Conservation (phyloP, 2,113 vertebrate species). For the Tetraodon nigroviridis region DNA sequence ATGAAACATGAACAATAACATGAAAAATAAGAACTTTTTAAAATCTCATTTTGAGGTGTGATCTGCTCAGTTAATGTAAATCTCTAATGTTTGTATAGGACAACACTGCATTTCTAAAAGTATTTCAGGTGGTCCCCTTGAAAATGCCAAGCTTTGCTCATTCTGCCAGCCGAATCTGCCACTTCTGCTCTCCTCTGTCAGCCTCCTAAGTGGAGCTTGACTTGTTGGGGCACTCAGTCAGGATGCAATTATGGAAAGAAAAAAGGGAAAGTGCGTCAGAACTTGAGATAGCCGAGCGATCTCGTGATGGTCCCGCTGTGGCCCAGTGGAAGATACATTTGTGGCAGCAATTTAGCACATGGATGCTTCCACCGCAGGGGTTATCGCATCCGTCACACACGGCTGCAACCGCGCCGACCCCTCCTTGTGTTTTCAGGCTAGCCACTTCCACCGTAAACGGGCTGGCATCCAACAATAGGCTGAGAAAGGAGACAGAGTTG, state of each 20-base stretch:
- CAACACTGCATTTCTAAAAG: too few species aligned
- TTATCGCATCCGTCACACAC: conserved; percentile 68
- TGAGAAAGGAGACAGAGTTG: conserved; percentile 18
- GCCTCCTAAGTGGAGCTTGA: conserved; percentile 21
- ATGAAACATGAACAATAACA: too few species aligned
- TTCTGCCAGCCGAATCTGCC: neutral
- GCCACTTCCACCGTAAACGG: conserved; percentile 40
- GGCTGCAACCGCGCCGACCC: conserved; percentile 38
- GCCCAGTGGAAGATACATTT: conserved; percentile 56
- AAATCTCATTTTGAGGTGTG: too few species aligned
- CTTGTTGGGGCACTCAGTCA: conserved; percentile 21
- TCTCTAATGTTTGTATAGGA: too few species aligned
- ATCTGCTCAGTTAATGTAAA: too few species aligned
- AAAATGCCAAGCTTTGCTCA: too few species aligned
- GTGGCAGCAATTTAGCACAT: conserved; percentile 73
- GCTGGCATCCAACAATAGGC: conserved; percentile 31
- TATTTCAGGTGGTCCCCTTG: too few species aligned
- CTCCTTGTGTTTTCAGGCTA: conserved; percentile 53
- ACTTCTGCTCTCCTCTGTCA: conserved; percentile 11
- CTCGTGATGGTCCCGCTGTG: conserved; percentile 25
- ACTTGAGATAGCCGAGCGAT: conserved; percentile 38
- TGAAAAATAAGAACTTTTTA: too few species aligned
- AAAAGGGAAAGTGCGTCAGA: conserved; percentile 28
- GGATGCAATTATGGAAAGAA: conserved; percentile 47
- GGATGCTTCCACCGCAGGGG: conserved; percentile 59